These are phyloP conservation scores for Tympanuchus pallidicinctus DNA, from an alignment of 2,113 vertebrate species.

Conservation along the genomic window DNA sequence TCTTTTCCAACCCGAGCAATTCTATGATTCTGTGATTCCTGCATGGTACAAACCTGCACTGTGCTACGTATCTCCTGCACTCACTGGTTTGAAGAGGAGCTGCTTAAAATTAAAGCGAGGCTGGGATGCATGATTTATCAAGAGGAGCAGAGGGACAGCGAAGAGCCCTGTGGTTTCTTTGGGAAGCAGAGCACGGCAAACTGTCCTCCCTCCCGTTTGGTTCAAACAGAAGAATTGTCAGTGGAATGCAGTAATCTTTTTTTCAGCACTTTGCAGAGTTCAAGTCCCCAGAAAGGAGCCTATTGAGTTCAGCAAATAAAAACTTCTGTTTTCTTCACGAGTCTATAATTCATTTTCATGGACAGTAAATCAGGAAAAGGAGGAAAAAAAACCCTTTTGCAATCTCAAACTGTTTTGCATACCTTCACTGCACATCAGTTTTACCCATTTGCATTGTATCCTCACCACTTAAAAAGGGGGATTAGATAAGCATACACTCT, in stretches of 20 bases:
- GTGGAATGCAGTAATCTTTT: conserved; percentile 66
- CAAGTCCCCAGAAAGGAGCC: conserved; percentile 58
- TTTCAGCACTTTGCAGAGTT: conserved; percentile 70
- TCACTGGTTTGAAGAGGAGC: background rate
- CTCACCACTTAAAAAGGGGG: conserved; percentile 17
- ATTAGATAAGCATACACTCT: conserved; percentile 62
- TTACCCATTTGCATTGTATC: conserved; percentile 55
- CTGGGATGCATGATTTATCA: background rate
- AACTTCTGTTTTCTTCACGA: conserved; percentile 55
- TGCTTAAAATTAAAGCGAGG: background rate
- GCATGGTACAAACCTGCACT: background rate
- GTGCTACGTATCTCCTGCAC: background rate
- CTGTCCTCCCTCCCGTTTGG: conserved; percentile 40
- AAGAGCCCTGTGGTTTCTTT: background rate
- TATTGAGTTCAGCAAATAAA: conserved; percentile 72
- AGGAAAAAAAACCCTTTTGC: conserved; percentile 23
- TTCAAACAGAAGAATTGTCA: conserved; percentile 54
- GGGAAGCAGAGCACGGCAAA: conserved; percentile 6
- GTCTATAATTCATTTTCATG: conserved; percentile 73
- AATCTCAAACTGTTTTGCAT: conserved; percentile 68
- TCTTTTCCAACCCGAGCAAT: no score
- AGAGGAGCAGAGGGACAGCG: background rate
- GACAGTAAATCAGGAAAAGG: conserved; percentile 69
- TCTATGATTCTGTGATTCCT: background rate
- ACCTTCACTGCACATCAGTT: conserved; percentile 52